Evolutionary conservation across 1,140 invertebrate genomes (phyloP), one percentile per base, ranked within the genome.

Genomic region (Wasmannia auropunctata): DNA sequence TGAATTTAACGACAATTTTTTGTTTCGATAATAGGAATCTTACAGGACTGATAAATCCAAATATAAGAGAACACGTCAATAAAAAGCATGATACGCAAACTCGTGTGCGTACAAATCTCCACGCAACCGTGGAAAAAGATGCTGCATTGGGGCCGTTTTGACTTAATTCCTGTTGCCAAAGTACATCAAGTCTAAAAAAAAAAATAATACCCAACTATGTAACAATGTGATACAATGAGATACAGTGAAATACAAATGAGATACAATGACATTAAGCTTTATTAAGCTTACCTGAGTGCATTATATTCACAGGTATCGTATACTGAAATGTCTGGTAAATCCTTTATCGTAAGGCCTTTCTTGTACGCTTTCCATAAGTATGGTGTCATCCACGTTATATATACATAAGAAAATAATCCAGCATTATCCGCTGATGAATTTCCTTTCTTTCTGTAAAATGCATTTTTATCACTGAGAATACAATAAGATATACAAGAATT

Each of bases 21-120:
- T 19, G 74, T 62, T n/a, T n/a, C n/a, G n/a, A n/a, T 5, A 74
- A 87, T 49, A 34, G 72, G 43, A n/a, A 77, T 54, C 95, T 95
- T 94, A 97, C 96, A 56, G 97, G 96, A 83, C 95, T 96, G 74
- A 97, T 89, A 92, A 97, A 97, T 72, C 96, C 96, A 81, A 96
- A 93, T 19, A 95, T 91, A 14, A 97, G 89, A 60, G 96, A 96
- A 4, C 95, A 88, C 5, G 95, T 86, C 77, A 96, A 96, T 43
- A 97, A 92, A 51, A 96, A 67, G 28, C 95, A 95, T 8, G 96
- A 94, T 60, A 96, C 69, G 8, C 96, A 91, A 49, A 96, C 88
- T 60, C 96, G 94, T 25, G 95, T 96, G 69, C 95, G 93, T 25
- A 96, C 95, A 88, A 97, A 97, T 83, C 92, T 93, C 95, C 96